Conservation (phyloP, 92 coral and sea anemone genomes). For the Desmophyllum pertusum region DNA sequence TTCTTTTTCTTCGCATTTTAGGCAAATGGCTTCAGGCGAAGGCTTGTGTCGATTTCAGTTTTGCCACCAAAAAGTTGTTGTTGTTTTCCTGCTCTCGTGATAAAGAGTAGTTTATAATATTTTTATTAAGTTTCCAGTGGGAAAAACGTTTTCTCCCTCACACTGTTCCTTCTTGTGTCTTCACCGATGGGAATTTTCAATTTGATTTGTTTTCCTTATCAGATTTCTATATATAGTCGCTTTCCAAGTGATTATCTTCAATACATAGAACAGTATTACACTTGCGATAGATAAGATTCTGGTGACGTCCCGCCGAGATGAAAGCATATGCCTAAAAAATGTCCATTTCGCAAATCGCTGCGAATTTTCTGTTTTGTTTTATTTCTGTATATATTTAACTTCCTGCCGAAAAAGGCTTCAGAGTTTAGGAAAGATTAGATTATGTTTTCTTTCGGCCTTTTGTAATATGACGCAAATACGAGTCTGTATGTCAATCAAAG, state of each 20-base stretch:
- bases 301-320: constrained; percentile 5
- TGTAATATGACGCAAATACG: background rate
- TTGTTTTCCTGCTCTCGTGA: background rate
- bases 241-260: constrained; percentile 15
- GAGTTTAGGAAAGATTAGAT: background rate
- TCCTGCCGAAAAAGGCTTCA: background rate
- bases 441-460: background rate
- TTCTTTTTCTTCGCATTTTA: background rate
- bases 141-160: background rate
- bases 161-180: background rate
- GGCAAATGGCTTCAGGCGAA: background rate
- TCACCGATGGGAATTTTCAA: background rate
- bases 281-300: constrained; percentile 12
- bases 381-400: background rate
- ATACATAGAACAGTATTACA: constrained; percentile 3
- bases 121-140: background rate
- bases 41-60: background rate
- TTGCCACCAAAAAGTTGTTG: background rate
- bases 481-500: background rate
- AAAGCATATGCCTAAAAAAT: constrained; percentile 3
- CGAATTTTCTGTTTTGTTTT: background rate
- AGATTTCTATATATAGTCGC: constrained; percentile 1
- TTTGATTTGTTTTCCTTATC: constrained; percentile 8
- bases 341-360: background rate
- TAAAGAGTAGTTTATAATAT: background rate